These are phyloP conservation scores for Matsumyia berberina DNA, from an alignment of 2,888 invertebrate species.

Conservation along the genomic window DNA sequence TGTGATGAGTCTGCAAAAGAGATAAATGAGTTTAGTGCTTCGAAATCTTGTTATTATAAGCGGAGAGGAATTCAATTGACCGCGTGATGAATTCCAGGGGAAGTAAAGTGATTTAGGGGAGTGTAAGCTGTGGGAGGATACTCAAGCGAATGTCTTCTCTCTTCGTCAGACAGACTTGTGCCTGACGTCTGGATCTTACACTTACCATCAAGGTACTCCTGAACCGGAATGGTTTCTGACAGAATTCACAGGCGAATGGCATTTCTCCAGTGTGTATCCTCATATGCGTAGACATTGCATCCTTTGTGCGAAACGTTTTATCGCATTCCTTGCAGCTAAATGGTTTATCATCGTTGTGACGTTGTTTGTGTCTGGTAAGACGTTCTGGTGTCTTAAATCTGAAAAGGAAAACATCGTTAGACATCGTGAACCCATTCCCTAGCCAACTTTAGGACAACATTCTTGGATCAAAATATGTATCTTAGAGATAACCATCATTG, in stretches of 20 bases:
- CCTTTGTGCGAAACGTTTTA: slow-evolving; percentile 87
- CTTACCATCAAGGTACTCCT: slow-evolving; percentile 89
- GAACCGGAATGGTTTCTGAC: slow-evolving; percentile 90
- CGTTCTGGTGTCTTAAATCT: slow-evolving; percentile 80
- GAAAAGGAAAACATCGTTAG: slow-evolving; percentile 28
- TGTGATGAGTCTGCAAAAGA: slow-evolving; percentile 87
- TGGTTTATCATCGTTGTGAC: slow-evolving; percentile 87
- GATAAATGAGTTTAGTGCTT: not conserved
- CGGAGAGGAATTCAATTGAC: no score
- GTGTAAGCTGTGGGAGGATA: no score
- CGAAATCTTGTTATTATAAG: not conserved
- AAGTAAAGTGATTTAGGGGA: no score
- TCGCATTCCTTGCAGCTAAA: slow-evolving; percentile 87
- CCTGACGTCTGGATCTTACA: no score
- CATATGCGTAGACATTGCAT: slow-evolving; percentile 90
- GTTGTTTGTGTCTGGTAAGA: slow-evolving; percentile 84
- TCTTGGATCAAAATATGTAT: no score
- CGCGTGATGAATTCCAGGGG: no score
- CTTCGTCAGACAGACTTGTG: no score
- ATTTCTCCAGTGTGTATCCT: slow-evolving; percentile 91
- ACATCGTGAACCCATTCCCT: no score
- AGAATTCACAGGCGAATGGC: slow-evolving; percentile 91
- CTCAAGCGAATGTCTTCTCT: no score
- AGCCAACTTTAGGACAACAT: no score
- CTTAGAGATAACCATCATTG: slow-evolving; percentile 8